Percentiles rank a stretch among this genome's conserved stretches.
Evolutionary conservation across 2,797 vertebrate species (phyloP).

Genomic region (Neosalanx taihuensis): DNA sequence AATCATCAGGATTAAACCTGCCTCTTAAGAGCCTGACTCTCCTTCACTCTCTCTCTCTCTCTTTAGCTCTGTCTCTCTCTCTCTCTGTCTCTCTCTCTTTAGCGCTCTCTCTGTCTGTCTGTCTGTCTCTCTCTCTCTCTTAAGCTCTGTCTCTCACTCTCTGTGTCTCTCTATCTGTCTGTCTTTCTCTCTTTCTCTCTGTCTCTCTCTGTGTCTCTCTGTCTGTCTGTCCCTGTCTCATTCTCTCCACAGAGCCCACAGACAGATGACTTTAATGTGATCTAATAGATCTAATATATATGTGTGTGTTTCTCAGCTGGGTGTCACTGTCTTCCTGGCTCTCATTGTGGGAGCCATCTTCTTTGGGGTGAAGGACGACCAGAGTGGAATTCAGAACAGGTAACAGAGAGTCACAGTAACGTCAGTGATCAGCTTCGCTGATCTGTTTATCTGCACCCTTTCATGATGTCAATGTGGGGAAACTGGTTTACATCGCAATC

Average conservation of each 20-base stretch:
- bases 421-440: neutral
- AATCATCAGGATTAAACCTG: slow-evolving; percentile 58
- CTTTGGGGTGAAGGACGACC: slow-evolving; percentile 77
- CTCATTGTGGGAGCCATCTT: slow-evolving; percentile 87
- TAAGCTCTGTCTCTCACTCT: slow-evolving; percentile 4
- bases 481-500: no score
- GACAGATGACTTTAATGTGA: slow-evolving; percentile 15
- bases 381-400: slow-evolving; percentile 90
- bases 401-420: slow-evolving; percentile 50
- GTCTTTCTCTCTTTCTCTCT: no score
- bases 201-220: neutral
- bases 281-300: neutral
- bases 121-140: slow-evolving; percentile 35
- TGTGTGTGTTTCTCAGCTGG: slow-evolving; percentile 54
- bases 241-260: slow-evolving; percentile 13
- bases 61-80: slow-evolving; percentile 47
- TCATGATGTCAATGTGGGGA: no score
- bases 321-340: slow-evolving; percentile 77
- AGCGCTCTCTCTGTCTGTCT: neutral
- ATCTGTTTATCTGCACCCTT: neutral
- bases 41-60: slow-evolving; percentile 45
- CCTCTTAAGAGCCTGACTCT: slow-evolving; percentile 31
- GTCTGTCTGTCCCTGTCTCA: no score
- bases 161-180: no score
- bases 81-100: slow-evolving; percentile 32